Conservation (phyloP, 2,113 vertebrate species). For the Thryonomys swinderianus region DNA sequence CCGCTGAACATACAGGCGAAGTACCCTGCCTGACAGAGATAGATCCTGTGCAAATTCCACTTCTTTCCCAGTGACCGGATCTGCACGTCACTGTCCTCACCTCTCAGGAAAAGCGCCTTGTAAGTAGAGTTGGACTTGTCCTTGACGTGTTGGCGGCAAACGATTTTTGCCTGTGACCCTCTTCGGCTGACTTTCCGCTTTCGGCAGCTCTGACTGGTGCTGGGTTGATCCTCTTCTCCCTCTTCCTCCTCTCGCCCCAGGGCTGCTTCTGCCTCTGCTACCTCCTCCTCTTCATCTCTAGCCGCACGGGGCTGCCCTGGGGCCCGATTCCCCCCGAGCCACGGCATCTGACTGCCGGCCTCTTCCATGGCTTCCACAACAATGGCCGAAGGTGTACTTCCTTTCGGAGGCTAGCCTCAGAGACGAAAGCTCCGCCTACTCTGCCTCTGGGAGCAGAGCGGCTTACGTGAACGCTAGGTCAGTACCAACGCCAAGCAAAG, state of each 20-base stretch:
- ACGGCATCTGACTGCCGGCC: not conserved
- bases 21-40: conserved; percentile 48
- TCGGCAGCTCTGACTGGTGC: not conserved
- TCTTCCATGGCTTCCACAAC: conserved; percentile 6
- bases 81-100: conserved; percentile 49
- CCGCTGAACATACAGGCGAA: conserved; percentile 68
- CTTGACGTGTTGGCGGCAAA: accelerated
- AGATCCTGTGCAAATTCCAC: conserved; percentile 42
- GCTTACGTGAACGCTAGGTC: not conserved
- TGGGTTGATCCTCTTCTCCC: not conserved
- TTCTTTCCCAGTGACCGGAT: not conserved
- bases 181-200: not conserved
- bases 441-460: too few species aligned
- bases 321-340: not conserved
- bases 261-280: not conserved
- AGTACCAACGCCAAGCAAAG: too few species aligned
- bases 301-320: not conserved
- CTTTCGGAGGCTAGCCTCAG: accelerated
- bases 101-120: not conserved
- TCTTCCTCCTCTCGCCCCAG: not conserved
- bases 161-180: not conserved
- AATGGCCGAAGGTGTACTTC: accelerated
- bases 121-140: not conserved
- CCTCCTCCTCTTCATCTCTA: not conserved
- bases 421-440: not conserved